A percentile compares a stretch with the other conserved stretches of the same genome.
phyloP scores from a whole-genome alignment of 1,140 invertebrate species.

The Sarcophaga bullata region DNA sequence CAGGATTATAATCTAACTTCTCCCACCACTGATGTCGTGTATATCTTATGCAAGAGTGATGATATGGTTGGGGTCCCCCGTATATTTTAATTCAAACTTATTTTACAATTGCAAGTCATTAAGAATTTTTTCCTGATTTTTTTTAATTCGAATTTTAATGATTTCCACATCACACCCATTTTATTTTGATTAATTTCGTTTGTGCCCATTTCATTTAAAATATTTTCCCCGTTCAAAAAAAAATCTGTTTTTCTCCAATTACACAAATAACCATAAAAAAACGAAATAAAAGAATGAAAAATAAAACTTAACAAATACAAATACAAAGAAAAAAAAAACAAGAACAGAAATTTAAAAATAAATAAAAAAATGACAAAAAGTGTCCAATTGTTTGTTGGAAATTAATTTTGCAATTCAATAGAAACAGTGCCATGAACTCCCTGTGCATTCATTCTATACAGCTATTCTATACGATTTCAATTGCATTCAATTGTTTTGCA shows the following conservation, averaged over 20 bases:
- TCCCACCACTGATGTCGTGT: too few species aligned
- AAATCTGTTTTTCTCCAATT: neutral
- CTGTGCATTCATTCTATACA: neutral
- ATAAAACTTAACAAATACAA: neutral
- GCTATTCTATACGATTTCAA: too few species aligned
- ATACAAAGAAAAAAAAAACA: neutral
- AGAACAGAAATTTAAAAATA: neutral
- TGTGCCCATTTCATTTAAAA: conserved; percentile 8
- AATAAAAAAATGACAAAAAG: neutral
- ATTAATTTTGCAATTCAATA: conserved; percentile 5
- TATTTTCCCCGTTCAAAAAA: neutral
- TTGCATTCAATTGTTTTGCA: neutral
- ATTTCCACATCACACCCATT: conserved; percentile 11
- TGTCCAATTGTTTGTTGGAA: conserved; percentile 10
- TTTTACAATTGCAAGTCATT: too few species aligned
- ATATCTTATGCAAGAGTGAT: too few species aligned
- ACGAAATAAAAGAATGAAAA: neutral
- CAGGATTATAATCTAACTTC: too few species aligned
- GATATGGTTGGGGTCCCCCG: too few species aligned
- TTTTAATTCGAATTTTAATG: neutral
- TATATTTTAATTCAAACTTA: too few species aligned
- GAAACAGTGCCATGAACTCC: neutral
- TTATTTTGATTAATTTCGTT: neutral
- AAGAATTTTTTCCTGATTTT: neutral
- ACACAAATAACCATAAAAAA: neutral